phyloP scores from a whole-genome alignment of 2,888 invertebrate genomes.

The Apodemia zela region DNA sequence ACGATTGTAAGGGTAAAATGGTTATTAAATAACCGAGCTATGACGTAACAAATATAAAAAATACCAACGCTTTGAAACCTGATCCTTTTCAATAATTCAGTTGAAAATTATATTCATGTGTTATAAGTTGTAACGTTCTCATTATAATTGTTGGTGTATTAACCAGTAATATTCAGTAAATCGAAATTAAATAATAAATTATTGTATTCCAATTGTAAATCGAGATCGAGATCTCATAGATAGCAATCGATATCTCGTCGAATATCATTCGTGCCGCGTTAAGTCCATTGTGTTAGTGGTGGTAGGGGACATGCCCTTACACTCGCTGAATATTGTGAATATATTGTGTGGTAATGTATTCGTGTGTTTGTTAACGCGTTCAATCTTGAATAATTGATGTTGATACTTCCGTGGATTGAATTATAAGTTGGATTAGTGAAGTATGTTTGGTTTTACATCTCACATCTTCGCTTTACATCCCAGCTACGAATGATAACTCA shows the following conservation, averaged over 20 bases:
- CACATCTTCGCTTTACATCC: background rate
- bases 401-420: constrained; percentile 9
- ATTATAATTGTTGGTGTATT: too few species aligned
- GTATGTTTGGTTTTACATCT: background rate
- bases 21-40: too few species aligned
- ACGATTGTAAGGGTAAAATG: too few species aligned
- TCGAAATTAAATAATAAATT: constrained; percentile 26
- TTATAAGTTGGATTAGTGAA: background rate
- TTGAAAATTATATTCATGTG: too few species aligned
- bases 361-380: constrained; percentile 41
- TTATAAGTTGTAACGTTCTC: too few species aligned
- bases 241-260: constrained; percentile 25
- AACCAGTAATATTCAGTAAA: constrained; percentile 20
- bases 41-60: too few species aligned
- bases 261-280: constrained; percentile 24
- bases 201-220: constrained; percentile 29
- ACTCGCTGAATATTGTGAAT: constrained; percentile 34
- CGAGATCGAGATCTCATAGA: constrained; percentile 28
- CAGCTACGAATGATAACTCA: background rate
- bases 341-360: constrained; percentile 64
- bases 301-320: background rate
- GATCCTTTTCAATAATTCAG: too few species aligned
- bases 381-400: constrained; percentile 15
- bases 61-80: too few species aligned
- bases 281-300: constrained; percentile 28